Evolutionary conservation across 2,797 vertebrate species (phyloP), one percentile per base, ranked within the genome.

Genomic region (Peromyscus melanophrys): DNA sequence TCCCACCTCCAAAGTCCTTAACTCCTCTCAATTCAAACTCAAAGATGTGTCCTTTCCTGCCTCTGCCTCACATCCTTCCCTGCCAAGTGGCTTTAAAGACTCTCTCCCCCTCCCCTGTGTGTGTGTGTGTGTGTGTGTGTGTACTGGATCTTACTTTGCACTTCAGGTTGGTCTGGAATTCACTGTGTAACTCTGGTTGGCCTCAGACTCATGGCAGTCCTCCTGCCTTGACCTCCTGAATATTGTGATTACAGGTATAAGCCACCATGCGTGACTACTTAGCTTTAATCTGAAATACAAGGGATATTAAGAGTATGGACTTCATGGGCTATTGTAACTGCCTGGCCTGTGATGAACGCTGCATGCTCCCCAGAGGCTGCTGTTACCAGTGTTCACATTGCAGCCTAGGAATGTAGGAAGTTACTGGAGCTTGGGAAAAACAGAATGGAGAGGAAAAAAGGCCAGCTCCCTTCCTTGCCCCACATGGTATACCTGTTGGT

Each of bases 391-490:
- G 19, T 88, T 83, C 80, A 71, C 69, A 43, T 1, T 49, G n/a
- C 75, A 75, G 63, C 55, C 4, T 0, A 55, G 98, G 96, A 82
- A 77, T 97, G 3, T 34, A 67, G 78, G 81, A 92, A 4, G 67
- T 34, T 93, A 93, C 96, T 92, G 97, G 96, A 97, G 81, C 49
- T 61, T 92, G 29, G 96, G 80, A 89, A 96, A 97, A 88, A 95
- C 96, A 97, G 97, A 97, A 57, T 83, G 0, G 76, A 55, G 96
- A 37, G 96, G 89, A 98, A 98, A 97, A 88, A 90, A 97, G 31
- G 34, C 21, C 0, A 0, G 55, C 25, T 16, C 17, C 23, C 4
- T 40, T 83, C 93, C 86, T 85, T 37, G 29, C 31, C 49, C 55
- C 10, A 17, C 11, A 19, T 92, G 78, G 34, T 57, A 49, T n/a